Percentiles rank a stretch among this genome's conserved stretches.
Conservation (phyloP, 2,113 vertebrate genomes). For the Antechinus stuartii region DNA sequence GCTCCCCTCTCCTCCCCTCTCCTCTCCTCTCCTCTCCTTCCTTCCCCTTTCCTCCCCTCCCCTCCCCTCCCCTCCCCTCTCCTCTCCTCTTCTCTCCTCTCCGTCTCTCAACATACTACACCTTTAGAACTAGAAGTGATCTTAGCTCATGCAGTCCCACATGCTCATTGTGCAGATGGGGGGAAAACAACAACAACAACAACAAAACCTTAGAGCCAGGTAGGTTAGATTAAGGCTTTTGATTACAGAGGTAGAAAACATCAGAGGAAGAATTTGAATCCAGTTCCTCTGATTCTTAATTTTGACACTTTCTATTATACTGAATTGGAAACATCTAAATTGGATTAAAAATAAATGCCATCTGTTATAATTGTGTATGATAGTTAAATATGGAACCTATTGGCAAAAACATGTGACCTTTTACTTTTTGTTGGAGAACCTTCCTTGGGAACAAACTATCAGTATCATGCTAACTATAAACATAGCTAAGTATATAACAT, state of each 20-base stretch:
- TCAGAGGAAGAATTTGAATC: not conserved
- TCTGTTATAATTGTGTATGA: not conserved
- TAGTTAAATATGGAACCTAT: slow-evolving; percentile 13
- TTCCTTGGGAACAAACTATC: not conserved
- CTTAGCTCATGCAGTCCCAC: not conserved
- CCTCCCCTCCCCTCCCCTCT: too few relatives aligned
- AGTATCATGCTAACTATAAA: not conserved
- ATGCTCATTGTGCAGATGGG: not conserved
- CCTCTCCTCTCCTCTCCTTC: not conserved
- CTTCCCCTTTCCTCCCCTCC: not conserved
- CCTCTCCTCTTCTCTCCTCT: not conserved
- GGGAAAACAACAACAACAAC: too few relatives aligned
- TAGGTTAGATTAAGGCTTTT: not conserved
- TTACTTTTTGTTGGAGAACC: not conserved
- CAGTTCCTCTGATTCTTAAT: not conserved
- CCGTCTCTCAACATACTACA: too few relatives aligned
- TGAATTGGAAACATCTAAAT: not conserved
- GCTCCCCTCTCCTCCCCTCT: not conserved
- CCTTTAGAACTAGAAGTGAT: not conserved
- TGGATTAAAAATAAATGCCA: slow-evolving; percentile 44
- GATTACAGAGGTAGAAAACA: not conserved
- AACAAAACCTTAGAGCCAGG: not conserved
- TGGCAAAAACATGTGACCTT: not conserved
- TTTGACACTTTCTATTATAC: not conserved
- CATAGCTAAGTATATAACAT: not conserved